Evolutionary conservation across 2,888 invertebrate genomes (phyloP), one percentile per base, ranked within the genome.

Genomic region (Sesamia inferens): DNA sequence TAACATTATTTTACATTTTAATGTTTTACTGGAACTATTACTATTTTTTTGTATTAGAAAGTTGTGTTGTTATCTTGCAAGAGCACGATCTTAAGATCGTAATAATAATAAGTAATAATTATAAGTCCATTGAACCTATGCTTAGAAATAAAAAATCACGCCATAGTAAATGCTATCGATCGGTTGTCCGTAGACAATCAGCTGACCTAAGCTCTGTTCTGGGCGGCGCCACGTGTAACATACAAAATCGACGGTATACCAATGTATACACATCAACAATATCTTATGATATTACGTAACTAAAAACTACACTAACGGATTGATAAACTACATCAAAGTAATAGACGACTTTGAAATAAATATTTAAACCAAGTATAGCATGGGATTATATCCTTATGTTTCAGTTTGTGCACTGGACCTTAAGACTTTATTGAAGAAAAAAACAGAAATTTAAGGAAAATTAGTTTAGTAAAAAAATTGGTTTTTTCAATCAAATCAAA

Each of bases 151-250:
- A 66, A 31, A 16, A 54, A 24, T 51, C 31, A 39, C 19, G 16
- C 7, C 24, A 16, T 13, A 24, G 16, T 47, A 74, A 55, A 59
- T 54, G 4, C 7, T 55, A 76, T 76, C 69, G 76, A 76, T 55
- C 59, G 14, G n/a, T n/a, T 39, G 39, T 13, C 51, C 54, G 39
- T 76, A n/a, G 22, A 75, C 8, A 39, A 39, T 54, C 3, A 47
- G 39, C 47, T 47, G 31, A 51, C n/a, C 57, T 1, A 22, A 76
- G n/a, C 31, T 44, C 4, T 0, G 7, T 31, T 31, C 10, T 47
- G 48, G 47, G 8, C 62, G 69, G 69, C 22, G 61, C 75, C 11
- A 68, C 44, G 69, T 22, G 22, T 5, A 59, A 16, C 24, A 13
- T 2, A 42, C 1, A 42, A 47, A 70, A 68, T 42, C 5, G 66